Conservation (phyloP, 2,888 invertebrate species). For the Agrotis segetum region DNA sequence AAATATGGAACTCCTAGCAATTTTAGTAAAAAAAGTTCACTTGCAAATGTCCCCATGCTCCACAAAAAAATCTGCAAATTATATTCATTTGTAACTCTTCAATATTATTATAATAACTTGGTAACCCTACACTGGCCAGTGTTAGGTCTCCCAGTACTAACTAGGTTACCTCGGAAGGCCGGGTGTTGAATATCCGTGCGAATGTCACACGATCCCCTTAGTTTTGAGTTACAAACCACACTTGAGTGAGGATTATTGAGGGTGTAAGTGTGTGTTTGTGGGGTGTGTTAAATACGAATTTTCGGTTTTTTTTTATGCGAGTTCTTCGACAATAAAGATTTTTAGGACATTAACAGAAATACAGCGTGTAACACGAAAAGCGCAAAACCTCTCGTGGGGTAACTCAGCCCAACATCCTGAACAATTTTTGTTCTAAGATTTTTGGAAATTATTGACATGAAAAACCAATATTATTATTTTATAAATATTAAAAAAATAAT, state of each 20-base stretch:
- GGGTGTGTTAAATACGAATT: neutral
- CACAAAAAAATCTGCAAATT: neutral
- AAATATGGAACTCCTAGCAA: too few relatives aligned
- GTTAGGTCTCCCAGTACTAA: slow-evolving; percentile 56
- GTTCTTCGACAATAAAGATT: too few relatives aligned
- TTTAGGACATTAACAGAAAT: too few relatives aligned
- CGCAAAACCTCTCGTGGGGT: too few relatives aligned
- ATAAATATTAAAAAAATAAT: too few relatives aligned
- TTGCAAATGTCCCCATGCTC: too few relatives aligned
- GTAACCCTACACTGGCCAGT: slow-evolving; percentile 51
- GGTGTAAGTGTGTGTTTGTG: slow-evolving; percentile 25
- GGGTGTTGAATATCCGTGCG: slow-evolving; percentile 63
- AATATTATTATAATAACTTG: slow-evolving; percentile 24
- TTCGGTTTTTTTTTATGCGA: neutral
- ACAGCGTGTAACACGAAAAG: too few relatives aligned
- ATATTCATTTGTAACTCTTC: neutral
- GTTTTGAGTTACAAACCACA: slow-evolving; percentile 70
- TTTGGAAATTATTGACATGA: too few relatives aligned
- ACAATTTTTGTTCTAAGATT: too few relatives aligned
- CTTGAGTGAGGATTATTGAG: slow-evolving; percentile 52
- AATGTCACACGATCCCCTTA: slow-evolving; percentile 65
- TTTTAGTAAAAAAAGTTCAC: too few relatives aligned
- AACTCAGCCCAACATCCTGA: too few relatives aligned
- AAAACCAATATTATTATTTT: too few relatives aligned
- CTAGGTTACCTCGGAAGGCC: slow-evolving; percentile 68